A percentile compares a stretch with the other conserved stretches of the same genome.
These are phyloP conservation scores for Gryllus bimaculatus DNA, from an alignment of 1,140 invertebrate genomes.

Conservation along the genomic window DNA sequence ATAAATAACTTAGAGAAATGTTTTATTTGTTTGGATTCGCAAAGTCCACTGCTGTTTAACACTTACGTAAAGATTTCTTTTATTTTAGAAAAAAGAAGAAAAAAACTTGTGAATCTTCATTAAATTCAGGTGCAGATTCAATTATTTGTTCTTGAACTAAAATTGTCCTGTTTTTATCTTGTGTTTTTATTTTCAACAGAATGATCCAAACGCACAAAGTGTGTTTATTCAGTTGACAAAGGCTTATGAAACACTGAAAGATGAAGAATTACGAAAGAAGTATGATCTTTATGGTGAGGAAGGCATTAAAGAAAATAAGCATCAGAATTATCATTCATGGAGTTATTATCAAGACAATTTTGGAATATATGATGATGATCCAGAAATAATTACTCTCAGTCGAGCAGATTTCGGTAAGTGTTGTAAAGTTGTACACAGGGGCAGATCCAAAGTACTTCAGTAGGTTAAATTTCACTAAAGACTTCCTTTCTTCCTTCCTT, in stretches of 20 bases:
- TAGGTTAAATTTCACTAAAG: too few relatives aligned
- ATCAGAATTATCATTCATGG: constrained; percentile 64
- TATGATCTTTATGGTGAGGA: constrained; percentile 75
- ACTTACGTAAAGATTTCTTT: too few relatives aligned
- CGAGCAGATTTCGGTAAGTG: constrained; percentile 65
- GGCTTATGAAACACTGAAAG: constrained; percentile 78
- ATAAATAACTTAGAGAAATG: too few relatives aligned
- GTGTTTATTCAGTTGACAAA: constrained; percentile 67
- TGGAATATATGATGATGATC: constrained; percentile 82
- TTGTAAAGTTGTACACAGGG: background rate
- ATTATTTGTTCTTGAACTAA: constrained; percentile 22
- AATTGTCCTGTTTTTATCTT: too few relatives aligned
- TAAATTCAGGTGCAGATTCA: background rate
- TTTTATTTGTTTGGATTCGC: too few relatives aligned
- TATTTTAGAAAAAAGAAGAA: too few relatives aligned
- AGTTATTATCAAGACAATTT: constrained; percentile 76
- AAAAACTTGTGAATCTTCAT: background rate
- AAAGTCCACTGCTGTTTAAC: too few relatives aligned
- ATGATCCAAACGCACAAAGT: constrained; percentile 60
- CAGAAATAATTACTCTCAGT: constrained; percentile 66
- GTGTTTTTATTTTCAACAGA: constrained; percentile 36
- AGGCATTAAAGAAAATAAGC: constrained; percentile 41
- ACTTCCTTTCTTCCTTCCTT: too few relatives aligned
- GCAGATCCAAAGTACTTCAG: too few relatives aligned
- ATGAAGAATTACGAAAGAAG: constrained; percentile 63